phyloP scores from a whole-genome alignment of 2,797 vertebrate species.

The Coccyzus lansbergi region DNA sequence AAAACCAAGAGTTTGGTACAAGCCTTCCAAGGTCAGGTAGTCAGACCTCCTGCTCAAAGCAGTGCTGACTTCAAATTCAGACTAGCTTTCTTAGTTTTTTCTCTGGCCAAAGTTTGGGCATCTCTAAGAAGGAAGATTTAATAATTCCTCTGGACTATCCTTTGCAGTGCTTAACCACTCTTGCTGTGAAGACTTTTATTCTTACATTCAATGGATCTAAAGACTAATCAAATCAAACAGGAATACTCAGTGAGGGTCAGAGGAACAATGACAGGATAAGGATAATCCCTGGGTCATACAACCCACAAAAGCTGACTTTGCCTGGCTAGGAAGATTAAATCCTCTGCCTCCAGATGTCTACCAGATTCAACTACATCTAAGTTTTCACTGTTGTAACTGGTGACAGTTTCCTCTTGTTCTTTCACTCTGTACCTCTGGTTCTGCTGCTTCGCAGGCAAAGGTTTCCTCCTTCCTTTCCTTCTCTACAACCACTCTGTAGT shows the following conservation, averaged over 20 bases:
- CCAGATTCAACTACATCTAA: not conserved
- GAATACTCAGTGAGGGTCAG: not conserved
- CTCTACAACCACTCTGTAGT: not conserved
- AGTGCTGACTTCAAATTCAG: not conserved
- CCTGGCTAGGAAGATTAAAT: not conserved
- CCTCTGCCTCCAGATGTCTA: not conserved
- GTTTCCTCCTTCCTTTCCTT: not conserved
- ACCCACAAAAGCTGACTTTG: not conserved
- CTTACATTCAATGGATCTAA: not conserved
- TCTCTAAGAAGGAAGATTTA: not conserved
- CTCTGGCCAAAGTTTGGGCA: not conserved
- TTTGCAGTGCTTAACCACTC: not conserved
- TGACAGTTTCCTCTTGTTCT: not conserved
- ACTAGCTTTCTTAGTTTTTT: not conserved
- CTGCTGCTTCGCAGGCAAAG: not conserved
- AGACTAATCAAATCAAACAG: not conserved
- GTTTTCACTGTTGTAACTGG: not conserved
- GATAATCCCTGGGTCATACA: not conserved
- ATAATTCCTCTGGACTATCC: not conserved
- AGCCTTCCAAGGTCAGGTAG: not conserved
- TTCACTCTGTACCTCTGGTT: not conserved
- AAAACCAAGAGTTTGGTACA: not conserved
- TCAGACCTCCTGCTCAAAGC: not conserved
- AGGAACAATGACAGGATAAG: not conserved
- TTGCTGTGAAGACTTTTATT: not conserved